These are phyloP conservation scores for Vespertilio murinus DNA, from an alignment of 2,797 vertebrate genomes.

Conservation along the genomic window DNA sequence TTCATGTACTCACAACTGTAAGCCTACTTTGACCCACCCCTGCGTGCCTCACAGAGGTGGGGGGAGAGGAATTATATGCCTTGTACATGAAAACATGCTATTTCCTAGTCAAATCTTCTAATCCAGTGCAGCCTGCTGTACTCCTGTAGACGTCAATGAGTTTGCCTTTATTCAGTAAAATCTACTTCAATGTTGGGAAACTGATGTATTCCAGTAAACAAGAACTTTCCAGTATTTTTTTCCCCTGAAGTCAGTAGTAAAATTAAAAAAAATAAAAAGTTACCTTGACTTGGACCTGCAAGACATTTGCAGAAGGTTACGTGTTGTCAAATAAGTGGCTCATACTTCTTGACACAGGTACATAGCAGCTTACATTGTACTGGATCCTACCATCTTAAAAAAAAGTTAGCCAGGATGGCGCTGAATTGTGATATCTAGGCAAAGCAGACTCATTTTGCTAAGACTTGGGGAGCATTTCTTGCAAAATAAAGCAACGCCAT, in stretches of 20 bases:
- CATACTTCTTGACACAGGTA: slow-evolving; percentile 38
- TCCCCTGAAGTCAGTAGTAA: neutral
- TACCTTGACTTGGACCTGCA: neutral
- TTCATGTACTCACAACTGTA: neutral
- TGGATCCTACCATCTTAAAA: slow-evolving; percentile 71
- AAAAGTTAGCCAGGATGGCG: slow-evolving; percentile 61
- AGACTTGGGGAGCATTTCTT: slow-evolving; percentile 57
- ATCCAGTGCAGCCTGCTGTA: neutral
- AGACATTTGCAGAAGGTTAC: neutral
- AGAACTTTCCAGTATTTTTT: neutral
- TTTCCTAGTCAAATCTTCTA: neutral
- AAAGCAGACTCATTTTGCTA: slow-evolving; percentile 64
- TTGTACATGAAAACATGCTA: neutral
- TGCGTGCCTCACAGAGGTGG: neutral
- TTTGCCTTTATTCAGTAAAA: neutral
- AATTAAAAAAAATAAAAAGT: too few relatives aligned
- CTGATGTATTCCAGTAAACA: neutral
- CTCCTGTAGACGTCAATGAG: neutral
- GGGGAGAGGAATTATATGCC: neutral
- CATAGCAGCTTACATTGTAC: slow-evolving; percentile 65
- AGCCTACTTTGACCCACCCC: neutral
- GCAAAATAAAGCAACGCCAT: neutral
- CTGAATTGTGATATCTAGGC: slow-evolving; percentile 72
- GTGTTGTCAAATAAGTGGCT: slow-evolving; percentile 66
- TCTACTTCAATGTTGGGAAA: neutral